Conservation (phyloP, 2,888 invertebrate genomes). For the Onthophagus sagittarius region DNA sequence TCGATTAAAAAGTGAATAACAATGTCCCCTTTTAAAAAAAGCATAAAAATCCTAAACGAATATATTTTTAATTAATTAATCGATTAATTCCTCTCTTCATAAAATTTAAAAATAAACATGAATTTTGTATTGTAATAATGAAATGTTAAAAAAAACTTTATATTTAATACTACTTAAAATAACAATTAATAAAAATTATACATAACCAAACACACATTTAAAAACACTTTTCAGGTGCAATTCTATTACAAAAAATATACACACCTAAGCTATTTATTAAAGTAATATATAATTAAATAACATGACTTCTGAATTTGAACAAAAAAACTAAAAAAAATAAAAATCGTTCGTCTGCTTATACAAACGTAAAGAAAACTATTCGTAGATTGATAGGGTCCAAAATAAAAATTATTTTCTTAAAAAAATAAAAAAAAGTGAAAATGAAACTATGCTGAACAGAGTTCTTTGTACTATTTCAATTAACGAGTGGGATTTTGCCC, state of each 20-base stretch:
- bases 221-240: not conserved
- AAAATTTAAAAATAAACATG: constrained; percentile 5
- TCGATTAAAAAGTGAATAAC: not conserved
- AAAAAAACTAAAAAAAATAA: not conserved
- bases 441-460: not conserved
- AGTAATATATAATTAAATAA: not conserved
- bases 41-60: not conserved
- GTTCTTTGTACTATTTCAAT: not conserved
- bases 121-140: constrained; percentile 7
- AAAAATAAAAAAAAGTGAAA: not conserved
- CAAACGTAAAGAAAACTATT: not conserved
- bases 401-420: not conserved
- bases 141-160: not conserved
- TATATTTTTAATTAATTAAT: not conserved
- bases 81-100: not conserved
- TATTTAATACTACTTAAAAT: constrained; percentile 5
- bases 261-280: not conserved
- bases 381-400: not conserved
- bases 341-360: constrained; percentile 1
- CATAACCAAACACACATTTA: not conserved
- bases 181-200: not conserved
- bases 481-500: not conserved
- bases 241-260: not conserved
- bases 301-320: not conserved
- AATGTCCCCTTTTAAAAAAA: not conserved